Conservation (phyloP, 2,888 invertebrate species). For the Orthosia cruda region DNA sequence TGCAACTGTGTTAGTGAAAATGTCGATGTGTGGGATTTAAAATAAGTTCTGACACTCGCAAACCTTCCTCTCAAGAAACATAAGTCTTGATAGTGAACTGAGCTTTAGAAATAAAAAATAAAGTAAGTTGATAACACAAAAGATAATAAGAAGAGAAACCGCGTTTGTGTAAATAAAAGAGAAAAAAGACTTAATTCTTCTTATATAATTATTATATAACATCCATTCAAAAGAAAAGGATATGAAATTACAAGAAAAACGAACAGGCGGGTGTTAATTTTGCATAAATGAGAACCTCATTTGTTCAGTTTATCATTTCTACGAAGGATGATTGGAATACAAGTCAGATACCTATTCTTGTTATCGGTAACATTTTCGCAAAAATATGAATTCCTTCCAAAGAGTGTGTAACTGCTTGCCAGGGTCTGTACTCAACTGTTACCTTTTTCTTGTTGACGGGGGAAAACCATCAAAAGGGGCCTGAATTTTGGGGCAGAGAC, state of each 20-base stretch:
- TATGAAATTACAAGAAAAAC: neutral
- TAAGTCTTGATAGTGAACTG: neutral
- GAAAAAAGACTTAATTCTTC: neutral
- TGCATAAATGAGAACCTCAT: slow-evolving; percentile 1
- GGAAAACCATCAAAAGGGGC: too few species aligned
- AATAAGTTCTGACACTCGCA: too few species aligned
- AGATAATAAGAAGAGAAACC: slow-evolving; percentile 3
- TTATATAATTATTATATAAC: neutral
- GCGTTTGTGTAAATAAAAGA: neutral
- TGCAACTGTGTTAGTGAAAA: too few species aligned
- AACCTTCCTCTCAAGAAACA: too few species aligned
- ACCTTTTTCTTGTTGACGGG: too few species aligned
- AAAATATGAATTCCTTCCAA: neutral
- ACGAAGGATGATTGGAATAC: neutral
- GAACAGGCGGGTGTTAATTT: slow-evolving; percentile 16
- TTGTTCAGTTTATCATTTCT: neutral
- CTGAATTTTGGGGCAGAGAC: too few species aligned
- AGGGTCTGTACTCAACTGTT: too few species aligned
- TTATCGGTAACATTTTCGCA: too few species aligned
- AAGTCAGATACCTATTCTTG: neutral
- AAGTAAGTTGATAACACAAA: neutral
- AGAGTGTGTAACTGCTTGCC: too few species aligned
- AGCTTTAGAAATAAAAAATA: neutral
- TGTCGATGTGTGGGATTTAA: too few species aligned
- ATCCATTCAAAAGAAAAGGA: neutral